Evolutionary conservation across 2,888 invertebrate genomes (phyloP).

Genomic region (Agrotis exclamationis): DNA sequence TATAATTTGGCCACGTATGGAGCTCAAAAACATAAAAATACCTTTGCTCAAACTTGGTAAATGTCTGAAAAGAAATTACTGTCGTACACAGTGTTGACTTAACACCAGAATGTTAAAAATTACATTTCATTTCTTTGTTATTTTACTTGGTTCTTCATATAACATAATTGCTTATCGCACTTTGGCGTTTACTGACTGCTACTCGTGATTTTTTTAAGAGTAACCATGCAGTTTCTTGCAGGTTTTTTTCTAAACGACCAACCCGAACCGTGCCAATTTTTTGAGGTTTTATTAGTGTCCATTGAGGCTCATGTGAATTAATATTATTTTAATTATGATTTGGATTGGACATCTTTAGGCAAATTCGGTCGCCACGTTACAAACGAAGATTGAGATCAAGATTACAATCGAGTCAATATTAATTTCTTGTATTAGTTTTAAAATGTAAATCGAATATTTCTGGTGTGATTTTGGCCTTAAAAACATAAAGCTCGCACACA

Average conservation of each 20-base stretch:
- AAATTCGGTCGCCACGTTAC: no score
- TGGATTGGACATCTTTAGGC: no score
- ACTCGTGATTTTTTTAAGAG: no score
- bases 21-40: slow-evolving; percentile 12
- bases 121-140: slow-evolving; percentile 1
- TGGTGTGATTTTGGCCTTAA: background rate
- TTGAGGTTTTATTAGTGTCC: no score
- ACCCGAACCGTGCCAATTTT: no score
- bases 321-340: no score
- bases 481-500: background rate
- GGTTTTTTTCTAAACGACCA: no score
- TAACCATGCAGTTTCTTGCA: no score
- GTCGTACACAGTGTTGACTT: slow-evolving; percentile 25
- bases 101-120: slow-evolving; percentile 28
- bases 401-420: no score
- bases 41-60: slow-evolving; percentile 1
- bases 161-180: background rate
- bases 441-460: background rate
- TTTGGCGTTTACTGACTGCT: background rate
- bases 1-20: background rate
- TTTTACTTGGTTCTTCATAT: slow-evolving; percentile 8
- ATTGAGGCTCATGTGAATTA: no score
- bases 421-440: no score
- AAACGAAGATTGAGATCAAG: no score
- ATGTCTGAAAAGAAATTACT: slow-evolving; percentile 15